These are phyloP conservation scores for Centruroides sculpturatus DNA, from an alignment of 1,140 invertebrate genomes.

Conservation along the genomic window DNA sequence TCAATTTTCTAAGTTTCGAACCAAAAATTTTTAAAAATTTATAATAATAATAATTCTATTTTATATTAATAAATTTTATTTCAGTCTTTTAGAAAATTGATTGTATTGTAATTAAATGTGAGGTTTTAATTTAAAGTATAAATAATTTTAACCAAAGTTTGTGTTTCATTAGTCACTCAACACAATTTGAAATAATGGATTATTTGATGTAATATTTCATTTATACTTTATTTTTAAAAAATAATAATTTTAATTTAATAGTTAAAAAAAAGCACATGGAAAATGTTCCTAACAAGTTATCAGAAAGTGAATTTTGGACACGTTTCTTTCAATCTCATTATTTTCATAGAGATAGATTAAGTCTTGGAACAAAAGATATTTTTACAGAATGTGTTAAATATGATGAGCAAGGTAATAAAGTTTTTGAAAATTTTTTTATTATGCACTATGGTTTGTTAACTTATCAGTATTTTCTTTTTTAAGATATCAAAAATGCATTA, in stretches of 20 bases:
- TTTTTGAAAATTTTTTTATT: background rate
- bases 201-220: conserved; percentile 2
- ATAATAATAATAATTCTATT: no score
- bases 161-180: no score
- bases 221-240: background rate
- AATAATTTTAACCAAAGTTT: no score
- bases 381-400: conserved; percentile 94
- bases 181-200: background rate
- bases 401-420: conserved; percentile 56
- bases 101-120: no score
- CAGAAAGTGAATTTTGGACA: conserved; percentile 96
- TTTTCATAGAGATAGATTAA: conserved; percentile 91
- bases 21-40: no score
- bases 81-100: no score
- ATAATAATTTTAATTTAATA: conserved; percentile 10
- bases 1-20: no score
- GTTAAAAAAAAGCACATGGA: conserved; percentile 94
- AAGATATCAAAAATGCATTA: conserved; percentile 59
- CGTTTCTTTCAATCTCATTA: conserved; percentile 99
- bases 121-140: no score
- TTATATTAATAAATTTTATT: no score
- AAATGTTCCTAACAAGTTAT: conserved; percentile 87
- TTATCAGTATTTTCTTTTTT: no score
- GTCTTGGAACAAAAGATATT: conserved; percentile 61
- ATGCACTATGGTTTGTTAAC: no score